A percentile compares a stretch with the other conserved stretches of the same genome.
phyloP scores from a whole-genome alignment of 2,888 invertebrate species.

The Drosophila borealis region DNA sequence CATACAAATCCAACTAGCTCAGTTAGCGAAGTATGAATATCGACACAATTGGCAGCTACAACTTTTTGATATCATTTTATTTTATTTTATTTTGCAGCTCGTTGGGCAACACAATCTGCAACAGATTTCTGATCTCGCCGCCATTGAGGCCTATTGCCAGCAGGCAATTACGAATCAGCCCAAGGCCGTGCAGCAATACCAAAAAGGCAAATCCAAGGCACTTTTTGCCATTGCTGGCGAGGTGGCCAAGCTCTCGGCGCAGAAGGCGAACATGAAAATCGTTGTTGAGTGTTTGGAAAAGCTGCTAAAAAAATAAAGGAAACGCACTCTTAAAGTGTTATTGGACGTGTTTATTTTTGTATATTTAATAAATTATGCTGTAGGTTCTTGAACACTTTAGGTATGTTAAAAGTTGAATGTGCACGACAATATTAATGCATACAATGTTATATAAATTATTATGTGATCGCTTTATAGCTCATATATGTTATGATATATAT shows the following conservation, averaged over 20 bases:
- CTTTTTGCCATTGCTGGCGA: conserved; percentile 88
- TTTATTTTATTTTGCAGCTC: conserved; percentile 83
- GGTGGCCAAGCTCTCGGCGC: conserved; percentile 87
- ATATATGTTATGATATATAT: conserved; percentile 41
- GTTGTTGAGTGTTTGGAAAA: conserved; percentile 87
- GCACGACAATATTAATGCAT: conserved; percentile 46
- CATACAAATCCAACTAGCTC: conserved; percentile 83
- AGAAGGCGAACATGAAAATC: conserved; percentile 89
- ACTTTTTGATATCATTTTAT: too few relatives aligned
- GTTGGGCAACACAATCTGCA: conserved; percentile 88
- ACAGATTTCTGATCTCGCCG: conserved; percentile 87
- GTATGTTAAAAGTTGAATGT: conserved; percentile 36
- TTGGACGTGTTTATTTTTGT: conserved; percentile 55
- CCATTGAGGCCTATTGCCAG: conserved; percentile 87
- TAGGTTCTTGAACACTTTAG: conserved; percentile 44
- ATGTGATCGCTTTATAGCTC: conserved; percentile 33
- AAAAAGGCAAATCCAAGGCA: conserved; percentile 89
- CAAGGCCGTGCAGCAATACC: conserved; percentile 88
- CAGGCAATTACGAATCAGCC: conserved; percentile 88
- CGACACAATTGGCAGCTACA: too few relatives aligned
- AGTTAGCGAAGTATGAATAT: conserved; percentile 80
- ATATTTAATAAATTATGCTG: conserved; percentile 61
- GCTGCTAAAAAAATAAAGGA: conserved; percentile 50
- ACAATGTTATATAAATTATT: conserved; percentile 36
- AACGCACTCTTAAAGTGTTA: conserved; percentile 37